phyloP scores from a whole-genome alignment of 37 sponge, comb jelly and placozoan genomes.

The Spongilla lacustris region DNA sequence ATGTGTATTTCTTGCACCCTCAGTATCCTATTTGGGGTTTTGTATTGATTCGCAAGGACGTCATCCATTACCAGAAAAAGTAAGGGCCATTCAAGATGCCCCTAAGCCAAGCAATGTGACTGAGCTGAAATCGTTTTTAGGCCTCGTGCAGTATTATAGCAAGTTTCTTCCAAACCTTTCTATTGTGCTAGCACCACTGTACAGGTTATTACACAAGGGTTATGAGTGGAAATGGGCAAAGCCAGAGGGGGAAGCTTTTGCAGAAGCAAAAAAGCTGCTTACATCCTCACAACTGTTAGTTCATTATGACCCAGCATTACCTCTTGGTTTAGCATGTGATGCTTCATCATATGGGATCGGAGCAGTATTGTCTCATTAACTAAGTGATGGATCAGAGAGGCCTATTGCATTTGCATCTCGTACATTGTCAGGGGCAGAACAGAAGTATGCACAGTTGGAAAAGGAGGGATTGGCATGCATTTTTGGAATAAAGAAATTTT shows the following conservation, averaged over 20 bases:
- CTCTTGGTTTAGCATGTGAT: neutral
- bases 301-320: neutral
- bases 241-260: neutral
- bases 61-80: slow-evolving; percentile 32
- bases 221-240: slow-evolving; percentile 3
- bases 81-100: slow-evolving; percentile 31
- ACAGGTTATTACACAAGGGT: slow-evolving; percentile 7
- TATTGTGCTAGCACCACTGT: slow-evolving; percentile 17
- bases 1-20: slow-evolving; percentile 20
- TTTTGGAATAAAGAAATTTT: slow-evolving; percentile 24
- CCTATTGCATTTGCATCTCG: slow-evolving; percentile 28
- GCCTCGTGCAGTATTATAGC: slow-evolving; percentile 24
- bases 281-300: too few species aligned
- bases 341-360: slow-evolving; percentile 5
- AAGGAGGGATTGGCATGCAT: slow-evolving; percentile 11
- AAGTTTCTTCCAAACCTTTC: slow-evolving; percentile 42
- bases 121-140: slow-evolving; percentile 35
- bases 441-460: slow-evolving; percentile 30
- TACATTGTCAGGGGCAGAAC: slow-evolving; percentile 6
- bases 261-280: neutral
- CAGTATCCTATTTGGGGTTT: slow-evolving; percentile 1
- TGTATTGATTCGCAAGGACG: slow-evolving; percentile 30
- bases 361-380: slow-evolving; percentile 5
- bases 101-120: slow-evolving; percentile 29
- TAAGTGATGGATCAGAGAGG: slow-evolving; percentile 18